Evolutionary conservation across 2,888 invertebrate species (phyloP), one percentile per base, ranked within the genome.

Genomic region (Scrobipalpa costella): DNA sequence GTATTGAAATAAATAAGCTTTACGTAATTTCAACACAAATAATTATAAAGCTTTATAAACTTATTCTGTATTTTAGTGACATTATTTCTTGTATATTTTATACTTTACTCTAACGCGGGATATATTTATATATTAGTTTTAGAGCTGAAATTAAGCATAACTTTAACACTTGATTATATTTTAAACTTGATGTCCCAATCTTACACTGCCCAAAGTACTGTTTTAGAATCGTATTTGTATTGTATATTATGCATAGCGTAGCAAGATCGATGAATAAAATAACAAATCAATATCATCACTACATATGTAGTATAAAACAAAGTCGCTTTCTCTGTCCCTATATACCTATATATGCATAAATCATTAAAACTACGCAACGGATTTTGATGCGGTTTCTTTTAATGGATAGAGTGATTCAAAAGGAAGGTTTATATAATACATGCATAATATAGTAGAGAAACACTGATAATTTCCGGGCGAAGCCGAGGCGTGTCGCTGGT

Each of bases 151-250:
- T 27, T 27, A 27, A 27, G 2, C 17, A n/a, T 47, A n/a, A 6
- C 19, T 9, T 9, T 49, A 17, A 17, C 19, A 19, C 9, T 19
- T 17, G 6, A 9, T 17, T 9, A 15, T 49, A 17, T 49, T 21
- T 52, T 50, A 9, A 27, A 17, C 21, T 27, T 5, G 13, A 52
- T 15, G 44, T 21, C 50, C 21, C 50, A 21, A 19, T 13, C 50
- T 9, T 60, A 44, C 60, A 63, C 63, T 63, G 63, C 63, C 63
- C 60, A 59, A 59, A 40, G 57, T 63, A 59, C 40, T 36, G 9
- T 57, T 57, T 36, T 52, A 52, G 50, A 52, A 52, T 13, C 21
- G 27, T 52, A 52, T 52, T 21, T 52, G 21, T 21, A 21, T 3
- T 52, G 21, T 21, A 6, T 52, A 11, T 13, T 52, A 21, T 52